A percentile compares a stretch with the other conserved stretches of the same genome.
phyloP scores from a whole-genome alignment of 2,113 vertebrate species.

The Cyprinus carpio region DNA sequence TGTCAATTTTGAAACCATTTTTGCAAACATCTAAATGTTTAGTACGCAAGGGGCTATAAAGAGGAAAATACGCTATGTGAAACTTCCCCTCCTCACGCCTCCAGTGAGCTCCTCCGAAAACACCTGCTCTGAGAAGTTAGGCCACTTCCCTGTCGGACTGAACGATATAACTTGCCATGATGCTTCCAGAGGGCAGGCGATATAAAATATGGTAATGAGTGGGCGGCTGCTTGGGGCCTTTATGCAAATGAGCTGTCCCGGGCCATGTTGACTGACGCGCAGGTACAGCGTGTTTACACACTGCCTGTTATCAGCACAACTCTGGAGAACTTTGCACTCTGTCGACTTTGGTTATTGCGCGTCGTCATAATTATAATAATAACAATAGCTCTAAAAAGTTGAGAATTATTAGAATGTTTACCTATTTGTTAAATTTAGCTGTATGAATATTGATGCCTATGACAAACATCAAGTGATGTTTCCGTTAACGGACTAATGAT shows the following conservation, averaged over 20 bases:
- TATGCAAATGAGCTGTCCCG: conserved; percentile 78
- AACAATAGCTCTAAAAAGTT: background rate
- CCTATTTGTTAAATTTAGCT: background rate
- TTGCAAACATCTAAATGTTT: conserved; percentile 77
- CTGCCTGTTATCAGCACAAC: conserved; percentile 80
- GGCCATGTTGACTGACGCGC: conserved; percentile 54
- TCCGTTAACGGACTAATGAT: background rate
- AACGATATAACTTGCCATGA: conserved; percentile 88
- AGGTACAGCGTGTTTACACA: conserved; percentile 66
- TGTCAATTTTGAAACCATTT: conserved; percentile 97
- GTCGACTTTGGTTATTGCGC: conserved; percentile 64
- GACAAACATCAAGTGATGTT: background rate
- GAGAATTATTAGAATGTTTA: background rate
- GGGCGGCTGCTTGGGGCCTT: conserved; percentile 76
- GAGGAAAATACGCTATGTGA: conserved; percentile 7
- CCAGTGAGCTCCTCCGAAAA: conserved; percentile 67
- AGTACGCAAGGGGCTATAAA: conserved; percentile 36
- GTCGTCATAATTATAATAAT: conserved; percentile 9
- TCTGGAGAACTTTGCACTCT: conserved; percentile 84
- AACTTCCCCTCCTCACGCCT: conserved; percentile 58
- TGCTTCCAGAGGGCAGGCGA: conserved; percentile 80
- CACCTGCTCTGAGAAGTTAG: conserved; percentile 77
- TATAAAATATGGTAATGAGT: conserved; percentile 91
- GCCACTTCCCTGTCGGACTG: conserved; percentile 77
- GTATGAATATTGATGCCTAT: background rate